A percentile compares a stretch with the other conserved stretches of the same genome.
Evolutionary conservation across 2,113 vertebrate genomes (phyloP).

Genomic region (Rhodinocichla rosea): DNA sequence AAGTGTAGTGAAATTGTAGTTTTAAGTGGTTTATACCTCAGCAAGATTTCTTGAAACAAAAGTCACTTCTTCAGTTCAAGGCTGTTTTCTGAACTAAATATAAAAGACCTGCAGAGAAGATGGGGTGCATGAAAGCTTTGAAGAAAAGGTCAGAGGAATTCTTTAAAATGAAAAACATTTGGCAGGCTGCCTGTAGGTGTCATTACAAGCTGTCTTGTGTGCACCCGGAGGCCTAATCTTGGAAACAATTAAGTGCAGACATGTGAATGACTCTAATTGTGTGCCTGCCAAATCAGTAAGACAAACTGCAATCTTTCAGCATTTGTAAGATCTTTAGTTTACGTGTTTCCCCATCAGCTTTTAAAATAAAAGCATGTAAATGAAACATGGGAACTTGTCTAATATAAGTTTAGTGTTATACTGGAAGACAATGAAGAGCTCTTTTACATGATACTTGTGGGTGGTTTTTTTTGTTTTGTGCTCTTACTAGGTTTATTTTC

Average conservation of each 20-base stretch:
- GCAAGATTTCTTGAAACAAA: not conserved
- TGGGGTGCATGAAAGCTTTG: not conserved
- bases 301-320: not conserved
- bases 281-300: not conserved
- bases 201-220: not conserved
- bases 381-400: not conserved
- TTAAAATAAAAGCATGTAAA: not conserved
- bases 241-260: constrained; percentile 11
- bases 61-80: constrained; percentile 24
- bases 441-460: not conserved
- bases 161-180: not conserved
- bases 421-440: not conserved
- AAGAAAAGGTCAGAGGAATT: constrained; percentile 34
- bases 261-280: not conserved
- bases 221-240: not conserved
- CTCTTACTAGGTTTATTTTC: not conserved
- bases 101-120: not conserved
- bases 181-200: constrained; percentile 12
- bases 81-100: not conserved
- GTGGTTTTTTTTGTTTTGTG: not conserved
- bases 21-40: not conserved
- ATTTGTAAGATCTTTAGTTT: not conserved
- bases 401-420: not conserved
- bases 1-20: not conserved
- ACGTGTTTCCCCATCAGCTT: not conserved